These are phyloP conservation scores for Aculops lycopersici DNA, from an alignment of 1,140 invertebrate genomes.

Conservation along the genomic window DNA sequence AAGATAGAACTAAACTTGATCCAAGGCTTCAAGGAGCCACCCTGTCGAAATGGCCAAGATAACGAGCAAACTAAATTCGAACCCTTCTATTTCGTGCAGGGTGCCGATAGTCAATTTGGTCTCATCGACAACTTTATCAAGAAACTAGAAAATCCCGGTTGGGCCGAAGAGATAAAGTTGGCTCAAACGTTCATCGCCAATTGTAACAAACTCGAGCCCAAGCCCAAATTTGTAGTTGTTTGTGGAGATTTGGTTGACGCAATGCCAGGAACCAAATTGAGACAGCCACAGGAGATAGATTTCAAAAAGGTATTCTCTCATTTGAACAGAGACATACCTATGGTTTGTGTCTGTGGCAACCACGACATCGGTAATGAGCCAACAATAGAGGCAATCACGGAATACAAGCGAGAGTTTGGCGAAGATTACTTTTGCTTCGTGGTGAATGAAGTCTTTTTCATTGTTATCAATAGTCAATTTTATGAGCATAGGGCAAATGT, in stretches of 20 bases:
- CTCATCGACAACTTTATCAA: constrained; percentile 16
- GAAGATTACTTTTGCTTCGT: constrained; percentile 24
- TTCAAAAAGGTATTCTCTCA: constrained; percentile 18
- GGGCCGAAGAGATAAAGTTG: constrained; percentile 21
- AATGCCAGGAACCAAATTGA: constrained; percentile 16
- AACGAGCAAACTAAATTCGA: constrained; percentile 12
- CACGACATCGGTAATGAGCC: constrained; percentile 24
- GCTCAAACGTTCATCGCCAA: constrained; percentile 15
- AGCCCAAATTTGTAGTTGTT: constrained; percentile 23
- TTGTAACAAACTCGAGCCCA: constrained; percentile 18
- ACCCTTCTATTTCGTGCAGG: constrained; percentile 20
- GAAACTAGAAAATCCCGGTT: constrained; percentile 14
- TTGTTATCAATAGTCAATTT: constrained; percentile 23
- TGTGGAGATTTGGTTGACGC: constrained; percentile 24
- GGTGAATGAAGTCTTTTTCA: constrained; percentile 21
- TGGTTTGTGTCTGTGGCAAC: constrained; percentile 25
- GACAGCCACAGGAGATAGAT: constrained; percentile 10
- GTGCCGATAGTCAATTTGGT: constrained; percentile 22
- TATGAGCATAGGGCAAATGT: constrained; percentile 13
- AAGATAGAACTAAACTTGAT: no score
- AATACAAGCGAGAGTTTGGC: constrained; percentile 19
- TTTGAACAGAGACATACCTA: constrained; percentile 18
- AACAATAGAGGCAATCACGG: constrained; percentile 15
- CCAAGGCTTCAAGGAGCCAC: no score
- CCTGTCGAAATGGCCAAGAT: no score